Evolutionary conservation across 2,113 vertebrate genomes (phyloP).

Genomic region (Eurystomus gularis): DNA sequence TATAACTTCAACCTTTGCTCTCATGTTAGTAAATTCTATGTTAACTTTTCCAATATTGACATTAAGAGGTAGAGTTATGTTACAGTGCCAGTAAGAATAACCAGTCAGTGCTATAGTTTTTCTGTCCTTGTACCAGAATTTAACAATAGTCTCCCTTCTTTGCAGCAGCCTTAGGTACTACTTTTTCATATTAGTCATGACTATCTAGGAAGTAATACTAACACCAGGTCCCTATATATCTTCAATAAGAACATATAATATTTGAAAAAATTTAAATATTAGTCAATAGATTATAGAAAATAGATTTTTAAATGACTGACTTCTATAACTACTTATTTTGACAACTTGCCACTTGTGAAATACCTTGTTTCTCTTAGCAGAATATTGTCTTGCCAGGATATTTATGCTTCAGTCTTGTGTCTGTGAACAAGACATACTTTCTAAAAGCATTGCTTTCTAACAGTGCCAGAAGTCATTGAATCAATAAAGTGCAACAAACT

Average conservation of each 20-base stretch:
- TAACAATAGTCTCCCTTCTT: background rate
- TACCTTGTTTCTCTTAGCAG: background rate
- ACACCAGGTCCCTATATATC: background rate
- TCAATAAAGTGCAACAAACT: background rate
- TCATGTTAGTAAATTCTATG: background rate
- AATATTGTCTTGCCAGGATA: background rate
- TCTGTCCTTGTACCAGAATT: background rate
- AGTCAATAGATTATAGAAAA: background rate
- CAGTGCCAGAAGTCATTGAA: background rate
- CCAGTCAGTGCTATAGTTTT: background rate
- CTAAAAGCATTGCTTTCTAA: background rate
- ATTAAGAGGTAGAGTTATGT: background rate
- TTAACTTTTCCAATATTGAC: background rate
- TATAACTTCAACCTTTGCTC: background rate
- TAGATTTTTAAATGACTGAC: background rate
- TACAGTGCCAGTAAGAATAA: background rate
- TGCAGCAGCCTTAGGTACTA: background rate
- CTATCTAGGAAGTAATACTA: background rate
- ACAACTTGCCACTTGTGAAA: background rate
- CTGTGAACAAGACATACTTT: background rate
- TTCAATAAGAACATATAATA: background rate
- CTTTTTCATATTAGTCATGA: background rate
- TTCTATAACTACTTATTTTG: background rate
- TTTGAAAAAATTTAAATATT: fast-evolving
- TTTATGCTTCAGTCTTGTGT: background rate